Evolutionary conservation across 2,888 invertebrate genomes (phyloP).

Genomic region (Diogma glabrata): DNA sequence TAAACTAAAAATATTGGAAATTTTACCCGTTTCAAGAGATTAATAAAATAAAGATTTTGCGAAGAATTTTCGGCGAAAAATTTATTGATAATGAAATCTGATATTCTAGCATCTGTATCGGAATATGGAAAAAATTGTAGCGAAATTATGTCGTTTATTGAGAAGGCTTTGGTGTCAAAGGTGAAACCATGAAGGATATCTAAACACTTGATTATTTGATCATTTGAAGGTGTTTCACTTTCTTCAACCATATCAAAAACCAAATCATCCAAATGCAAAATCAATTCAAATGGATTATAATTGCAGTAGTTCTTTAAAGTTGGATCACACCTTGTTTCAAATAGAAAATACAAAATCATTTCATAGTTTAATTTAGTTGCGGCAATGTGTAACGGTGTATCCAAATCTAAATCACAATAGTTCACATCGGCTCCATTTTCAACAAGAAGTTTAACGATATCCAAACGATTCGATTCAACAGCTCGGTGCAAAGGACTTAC

Average conservation of each 20-base stretch:
- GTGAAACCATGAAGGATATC: not conserved
- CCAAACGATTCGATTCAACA: constrained; percentile 10
- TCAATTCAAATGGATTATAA: constrained; percentile 10
- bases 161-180: not conserved
- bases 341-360: constrained; percentile 15
- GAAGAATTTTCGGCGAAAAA: not conserved
- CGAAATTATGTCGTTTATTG: not conserved
- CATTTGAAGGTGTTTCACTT: no score
- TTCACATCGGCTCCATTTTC: constrained; percentile 13
- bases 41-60: not conserved
- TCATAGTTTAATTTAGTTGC: constrained; percentile 10
- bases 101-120: no score
- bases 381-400: constrained; percentile 14
- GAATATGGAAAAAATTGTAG: no score
- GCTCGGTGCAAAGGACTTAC: constrained; percentile 14
- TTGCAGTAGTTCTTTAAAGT: constrained; percentile 9
- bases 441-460: constrained; percentile 13
- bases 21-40: not conserved
- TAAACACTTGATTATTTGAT: not conserved
- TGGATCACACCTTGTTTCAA: constrained; percentile 11
- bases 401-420: constrained; percentile 15
- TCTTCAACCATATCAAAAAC: not conserved
- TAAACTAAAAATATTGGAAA: not conserved
- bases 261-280: not conserved
- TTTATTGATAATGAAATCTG: constrained; percentile 1